Base-by-base conservation (phyloP, 2,113 vertebrate species). In the Silurus asotus region DNA sequence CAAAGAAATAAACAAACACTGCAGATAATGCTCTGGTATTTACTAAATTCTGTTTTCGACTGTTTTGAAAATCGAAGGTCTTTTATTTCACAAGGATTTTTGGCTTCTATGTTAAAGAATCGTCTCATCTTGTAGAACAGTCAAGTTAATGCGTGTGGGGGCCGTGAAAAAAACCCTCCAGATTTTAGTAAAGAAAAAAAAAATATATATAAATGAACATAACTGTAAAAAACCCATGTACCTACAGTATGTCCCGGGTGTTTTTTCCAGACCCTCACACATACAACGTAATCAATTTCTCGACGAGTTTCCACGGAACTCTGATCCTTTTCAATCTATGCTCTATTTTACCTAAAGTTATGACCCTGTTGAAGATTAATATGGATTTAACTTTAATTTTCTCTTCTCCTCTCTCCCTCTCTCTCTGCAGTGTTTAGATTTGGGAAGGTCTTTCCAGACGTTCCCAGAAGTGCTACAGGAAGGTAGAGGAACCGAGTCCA, bases 341-440 rank as follows among this genome's bases (percentile, higher is more conserved):
- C 37, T 37, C 37, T 37, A 37, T 37, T 37, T 37, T 37, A 37
- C 37, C 37, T 37, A 91, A 81, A 65, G 83, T 88, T 64, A 88
- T 79, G 88, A 83, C 85, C 90, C 87, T 90, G 83, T 90, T 82
- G 59, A 86, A 88, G 77, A 85, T 90, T 76, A 83, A 85, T 89
- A 89, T 89, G 69, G 81, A 86, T 90, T 89, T 92, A 88, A 90
- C 51, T 75, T 75, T n/a, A 25, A 14, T 55, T n/a, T 25, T 20
- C 23, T 77, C 55, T 9, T 56, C 55, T 56, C 37, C 55, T 56
- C 55, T 56, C 13, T 56, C 55, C 4, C 55, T 48, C 17, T 87
- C n/a, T 82, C 51, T 91, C 83, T 92, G 86, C 84, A 88, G 84
- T 92, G 82, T 91, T 88, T 87, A 87, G 75, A 74, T 85, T 88